These are phyloP conservation scores for Tetragnatha montana DNA, from an alignment of 2,888 invertebrate species.

Conservation along the genomic window DNA sequence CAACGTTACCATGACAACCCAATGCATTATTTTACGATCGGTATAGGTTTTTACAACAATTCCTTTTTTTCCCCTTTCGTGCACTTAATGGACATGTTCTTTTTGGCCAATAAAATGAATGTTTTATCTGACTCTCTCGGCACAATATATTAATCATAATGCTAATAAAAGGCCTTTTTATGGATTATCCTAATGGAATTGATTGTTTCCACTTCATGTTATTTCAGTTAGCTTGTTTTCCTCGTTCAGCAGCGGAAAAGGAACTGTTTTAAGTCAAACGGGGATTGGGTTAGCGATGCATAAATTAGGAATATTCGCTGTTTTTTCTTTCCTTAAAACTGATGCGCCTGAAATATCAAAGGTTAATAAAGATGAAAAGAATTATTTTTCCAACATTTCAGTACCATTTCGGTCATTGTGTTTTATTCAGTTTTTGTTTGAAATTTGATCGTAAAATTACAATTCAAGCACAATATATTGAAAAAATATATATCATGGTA, in stretches of 20 bases:
- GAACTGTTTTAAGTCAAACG: background rate
- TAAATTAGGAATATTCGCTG: too few relatives aligned
- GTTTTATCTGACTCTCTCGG: background rate
- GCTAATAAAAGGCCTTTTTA: background rate
- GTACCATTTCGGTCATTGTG: too few relatives aligned
- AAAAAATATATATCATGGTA: too few relatives aligned
- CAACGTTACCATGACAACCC: background rate
- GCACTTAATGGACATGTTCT: background rate
- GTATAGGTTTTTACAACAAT: background rate
- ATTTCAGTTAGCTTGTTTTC: background rate
- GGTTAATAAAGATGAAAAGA: too few relatives aligned
- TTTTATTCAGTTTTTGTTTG: too few relatives aligned
- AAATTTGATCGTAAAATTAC: too few relatives aligned
- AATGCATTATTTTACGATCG: background rate
- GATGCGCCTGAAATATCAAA: too few relatives aligned
- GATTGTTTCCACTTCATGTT: background rate
- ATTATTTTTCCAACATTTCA: too few relatives aligned
- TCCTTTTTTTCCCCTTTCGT: background rate
- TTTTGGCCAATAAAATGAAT: background rate
- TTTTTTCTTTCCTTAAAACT: too few relatives aligned
- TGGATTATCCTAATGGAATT: background rate
- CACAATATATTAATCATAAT: background rate
- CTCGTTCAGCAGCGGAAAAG: background rate
- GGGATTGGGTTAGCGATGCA: background rate
- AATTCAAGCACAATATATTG: too few relatives aligned